Base-by-base conservation (phyloP, 2,888 invertebrate genomes). In the Spisula solida region DNA sequence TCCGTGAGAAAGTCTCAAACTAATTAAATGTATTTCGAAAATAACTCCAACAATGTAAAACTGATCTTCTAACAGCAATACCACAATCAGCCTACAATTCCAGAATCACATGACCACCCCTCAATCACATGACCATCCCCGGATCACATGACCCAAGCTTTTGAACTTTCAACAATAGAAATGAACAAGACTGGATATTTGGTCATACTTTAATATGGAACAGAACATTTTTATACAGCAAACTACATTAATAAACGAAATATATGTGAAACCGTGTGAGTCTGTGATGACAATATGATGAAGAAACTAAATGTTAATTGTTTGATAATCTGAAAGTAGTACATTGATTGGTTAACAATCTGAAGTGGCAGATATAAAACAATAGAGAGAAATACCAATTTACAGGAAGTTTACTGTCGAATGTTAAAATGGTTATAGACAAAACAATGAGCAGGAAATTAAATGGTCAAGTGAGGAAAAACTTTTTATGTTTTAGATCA, bases 151-250 rank as follows among this genome's bases (percentile, higher is more conserved):
- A 75, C 75, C 18, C 4, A 34, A 18, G 31, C 31, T 25, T 75
- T 75, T 20, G 34, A 75, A 12, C 34, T 31, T 12, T 31, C 16
- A 75, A 75, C 31, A 31, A 75, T 34, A 34, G 29, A 20, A 75
- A 75, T 12, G 31, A 25, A 25, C 31, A 16, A 75, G 34, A 18
- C 20, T 0, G 31, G 4, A 4, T 5, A 75, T 75, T 29, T 31
- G 12, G 14, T 75, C 34, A 75, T 34, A 75, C 16, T 75, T 75
- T 75, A 34, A 75, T 75, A 34, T 75, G 18, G 34, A 75, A 75
- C 75, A 31, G 29, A 75, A 75, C 75, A 34, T 75, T 31, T 5
- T 31, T 75, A 75, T 75, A 75, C 75, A 75, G 25, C 75, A 34
- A 31, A 75, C 75, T 75, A 75, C 75, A 75, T 5, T 34, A 75